A percentile compares a stretch with the other conserved stretches of the same genome.
Conservation (phyloP, 2,888 invertebrate genomes). For the Harpalus rufipes region DNA sequence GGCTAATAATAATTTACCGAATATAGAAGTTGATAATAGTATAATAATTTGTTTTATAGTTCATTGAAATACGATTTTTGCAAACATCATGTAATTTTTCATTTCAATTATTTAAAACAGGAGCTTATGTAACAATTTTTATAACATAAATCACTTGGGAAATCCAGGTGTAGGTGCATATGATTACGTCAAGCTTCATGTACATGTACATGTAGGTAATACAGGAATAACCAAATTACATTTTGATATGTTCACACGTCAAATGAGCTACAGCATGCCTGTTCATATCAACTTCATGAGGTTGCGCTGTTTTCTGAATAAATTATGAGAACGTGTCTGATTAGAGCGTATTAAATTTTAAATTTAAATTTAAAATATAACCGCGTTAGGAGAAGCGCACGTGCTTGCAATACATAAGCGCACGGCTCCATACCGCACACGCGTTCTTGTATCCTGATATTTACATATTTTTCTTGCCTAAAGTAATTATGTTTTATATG, state of each 20-base stretch:
- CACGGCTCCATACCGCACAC: neutral
- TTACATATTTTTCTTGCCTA: conserved; percentile 46
- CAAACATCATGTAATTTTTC: neutral
- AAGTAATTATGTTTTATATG: conserved; percentile 29
- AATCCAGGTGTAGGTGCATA: conserved; percentile 17
- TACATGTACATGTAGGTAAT: neutral
- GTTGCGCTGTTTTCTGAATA: conserved; percentile 57
- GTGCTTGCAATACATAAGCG: conserved; percentile 37
- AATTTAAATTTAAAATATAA: conserved; percentile 63
- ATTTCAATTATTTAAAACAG: neutral
- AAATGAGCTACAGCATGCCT: conserved; percentile 11
- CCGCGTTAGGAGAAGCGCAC: conserved; percentile 31
- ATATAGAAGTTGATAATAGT: too few relatives aligned
- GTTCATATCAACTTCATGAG: conserved; percentile 46
- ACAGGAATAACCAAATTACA: conserved; percentile 56
- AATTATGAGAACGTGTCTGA: conserved; percentile 64
- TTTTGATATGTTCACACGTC: conserved; percentile 61
- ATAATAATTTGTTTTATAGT: too few relatives aligned
- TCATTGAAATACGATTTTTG: neutral
- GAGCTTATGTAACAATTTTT: conserved; percentile 25
- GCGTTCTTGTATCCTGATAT: conserved; percentile 16
- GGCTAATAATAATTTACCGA: too few relatives aligned
- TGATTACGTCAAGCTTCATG: conserved; percentile 29
- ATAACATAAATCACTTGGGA: conserved; percentile 40
- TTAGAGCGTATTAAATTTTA: conserved; percentile 63